Evolutionary conservation across 2,797 vertebrate species (phyloP), one percentile per base, ranked within the genome.

Genomic region (Taenioides sp.): DNA sequence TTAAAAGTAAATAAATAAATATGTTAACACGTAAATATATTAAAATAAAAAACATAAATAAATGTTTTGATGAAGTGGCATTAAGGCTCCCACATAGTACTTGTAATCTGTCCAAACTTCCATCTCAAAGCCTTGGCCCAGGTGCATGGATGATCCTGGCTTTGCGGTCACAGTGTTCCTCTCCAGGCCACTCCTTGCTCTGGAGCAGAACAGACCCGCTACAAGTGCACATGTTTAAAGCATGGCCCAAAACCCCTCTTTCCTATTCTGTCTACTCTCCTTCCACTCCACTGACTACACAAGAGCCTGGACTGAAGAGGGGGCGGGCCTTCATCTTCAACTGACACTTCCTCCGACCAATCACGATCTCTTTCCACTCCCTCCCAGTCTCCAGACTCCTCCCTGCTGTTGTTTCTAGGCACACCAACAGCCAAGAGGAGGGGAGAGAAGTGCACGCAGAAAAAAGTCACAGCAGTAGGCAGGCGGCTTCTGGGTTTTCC

Each of bases 401-500:
- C 87, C 87, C 78, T 86, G 79, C 54, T 65, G 59, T 65, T 80
- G 80, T 87, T 82, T 91, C 86, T 79, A 83, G 77, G 86, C 90
- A 90, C 87, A 79, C 87, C 84, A 86, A 83, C 84, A 84, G 82
- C 75, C 61, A 77, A 62, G 66, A 76, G 65, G 47, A 67, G 65
- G 70, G 77, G 80, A 84, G 81, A 88, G 88, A 85, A 82, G 79
- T 83, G 81, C 75, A 84, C 87, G 71, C 31, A 62, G 60, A 88
- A 86, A 86, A 90, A 92, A 89, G 85, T 91, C 88, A 88, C 87
- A 89, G 85, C 85, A 87, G 85, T 76, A 80, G 89, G 86, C 87
- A 89, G 89, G 86, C 87, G 87, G 93, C 93, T 94, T 92, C 94
- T 94, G 92, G 89, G 88, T 92, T 95, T 94, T 90, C 91, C 91